Base-by-base conservation (phyloP, 2,888 invertebrate species). In the Fragum sueziense region DNA sequence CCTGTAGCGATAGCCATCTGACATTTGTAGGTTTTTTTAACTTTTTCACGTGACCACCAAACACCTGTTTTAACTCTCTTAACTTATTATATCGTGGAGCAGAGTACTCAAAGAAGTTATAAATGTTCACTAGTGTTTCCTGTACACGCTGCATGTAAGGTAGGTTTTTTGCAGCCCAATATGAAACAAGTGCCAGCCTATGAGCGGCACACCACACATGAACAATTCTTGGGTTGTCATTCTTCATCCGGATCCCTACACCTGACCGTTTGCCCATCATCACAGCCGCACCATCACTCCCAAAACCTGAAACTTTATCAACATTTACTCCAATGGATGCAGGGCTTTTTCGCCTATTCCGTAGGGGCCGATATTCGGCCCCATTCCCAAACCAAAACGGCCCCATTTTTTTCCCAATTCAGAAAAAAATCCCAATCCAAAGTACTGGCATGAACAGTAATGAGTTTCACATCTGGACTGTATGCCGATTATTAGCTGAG, bases 131-230 rank as follows among this genome's bases (percentile, higher is more conserved):
- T 57, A 77, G 34, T 20, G 54, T 72, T 65, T 72, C 59, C 34
- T 77, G 52, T 11, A 77, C 31, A 29, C 17, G 34, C 41, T 54
- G 20, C 6, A 77, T 20, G 33, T 71, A 71, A 25, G 76, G 76
- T 4, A 76, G 11, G 11, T 52, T 52, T 52, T 59, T 27, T 25
- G 51, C 27, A 34, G 78, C 70, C 74, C 78, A 79, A 33, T 57
- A 74, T 7, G 73, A 77, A 6, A 73, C 77, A 29, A 73, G 51
- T 27, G 78, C 70, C 22, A 77, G 52, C 14, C 77, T 34, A 37
- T 76, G 76, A n/a, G 76, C 72, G n/a, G 74, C 74, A 74, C 70
- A 77, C 78, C 78, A 78, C 2, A 77, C 71, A 47, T 77, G 77
- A n/a, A 73, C 34, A 14, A 77, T 72, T 61, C 61, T 70, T 27